Conservation (phyloP, 2,113 vertebrate species). For the Tenrec ecaudatus region DNA sequence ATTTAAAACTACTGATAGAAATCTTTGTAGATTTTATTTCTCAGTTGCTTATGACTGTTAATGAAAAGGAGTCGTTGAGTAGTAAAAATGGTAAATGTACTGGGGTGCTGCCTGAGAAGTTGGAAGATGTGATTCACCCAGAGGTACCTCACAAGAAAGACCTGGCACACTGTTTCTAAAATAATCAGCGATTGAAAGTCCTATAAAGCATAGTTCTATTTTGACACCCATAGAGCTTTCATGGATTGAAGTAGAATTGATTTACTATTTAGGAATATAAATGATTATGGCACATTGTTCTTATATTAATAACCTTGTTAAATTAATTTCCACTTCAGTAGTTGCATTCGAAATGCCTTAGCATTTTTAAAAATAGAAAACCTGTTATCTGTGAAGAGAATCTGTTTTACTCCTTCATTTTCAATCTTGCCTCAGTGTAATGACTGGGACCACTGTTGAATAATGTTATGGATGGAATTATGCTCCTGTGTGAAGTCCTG, state of each 20-base stretch:
- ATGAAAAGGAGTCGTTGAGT: no score
- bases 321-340: background rate
- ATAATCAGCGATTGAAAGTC: background rate
- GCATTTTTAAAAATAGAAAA: background rate
- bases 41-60: no score
- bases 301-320: background rate
- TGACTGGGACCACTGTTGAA: no score
- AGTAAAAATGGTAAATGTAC: no score
- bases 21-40: no score
- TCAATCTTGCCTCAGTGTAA: no score
- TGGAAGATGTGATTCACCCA: no score
- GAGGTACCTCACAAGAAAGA: background rate
- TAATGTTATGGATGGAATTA: background rate
- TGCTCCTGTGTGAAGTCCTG: no score
- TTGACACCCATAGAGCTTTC: background rate
- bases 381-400: background rate
- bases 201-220: background rate
- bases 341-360: background rate
- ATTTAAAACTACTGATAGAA: no score
- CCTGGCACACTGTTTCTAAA: background rate
- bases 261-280: background rate
- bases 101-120: no score
- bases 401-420: background rate
- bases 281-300: background rate
- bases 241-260: background rate